These are phyloP conservation scores for Drosophila suboccidentalis DNA, from an alignment of 2,888 invertebrate genomes.

Conservation along the genomic window DNA sequence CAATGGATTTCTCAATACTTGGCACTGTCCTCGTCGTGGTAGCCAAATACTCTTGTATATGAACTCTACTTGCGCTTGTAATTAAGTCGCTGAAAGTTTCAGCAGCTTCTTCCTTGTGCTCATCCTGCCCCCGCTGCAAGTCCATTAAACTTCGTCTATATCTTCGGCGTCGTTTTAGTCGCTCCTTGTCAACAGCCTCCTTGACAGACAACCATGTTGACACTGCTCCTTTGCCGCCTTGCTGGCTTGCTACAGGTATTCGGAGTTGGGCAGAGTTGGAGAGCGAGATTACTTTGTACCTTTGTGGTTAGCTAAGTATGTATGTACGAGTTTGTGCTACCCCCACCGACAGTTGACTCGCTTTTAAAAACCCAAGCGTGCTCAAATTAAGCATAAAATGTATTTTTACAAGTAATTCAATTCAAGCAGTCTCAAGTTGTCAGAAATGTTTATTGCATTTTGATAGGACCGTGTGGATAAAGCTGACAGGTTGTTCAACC, in stretches of 20 bases:
- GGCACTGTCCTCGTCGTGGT: conserved; percentile 27
- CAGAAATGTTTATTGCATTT: conserved; percentile 36
- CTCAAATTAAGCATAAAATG: conserved; percentile 63
- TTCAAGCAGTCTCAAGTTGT: conserved; percentile 37
- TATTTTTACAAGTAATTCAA: conserved; percentile 65
- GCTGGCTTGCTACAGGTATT: conserved; percentile 59
- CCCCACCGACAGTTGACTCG: not conserved
- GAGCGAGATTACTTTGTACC: conserved; percentile 38
- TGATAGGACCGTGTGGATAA: conserved; percentile 31
- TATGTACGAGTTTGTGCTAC: not conserved
- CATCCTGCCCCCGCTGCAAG: conserved; percentile 46
- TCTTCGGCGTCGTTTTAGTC: conserved; percentile 52
- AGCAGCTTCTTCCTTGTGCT: conserved; percentile 39
- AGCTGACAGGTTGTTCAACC: conserved; percentile 45
- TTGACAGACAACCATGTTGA: conserved; percentile 57
- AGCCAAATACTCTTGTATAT: conserved; percentile 54
- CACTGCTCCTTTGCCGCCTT: conserved; percentile 49
- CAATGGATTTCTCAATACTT: conserved; percentile 43
- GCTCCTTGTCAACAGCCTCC: conserved; percentile 27
- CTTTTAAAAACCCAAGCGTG: conserved; percentile 20
- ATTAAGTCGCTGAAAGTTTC: conserved; percentile 83
- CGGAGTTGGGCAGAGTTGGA: conserved; percentile 37
- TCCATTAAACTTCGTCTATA: conserved; percentile 81
- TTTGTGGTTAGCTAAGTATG: conserved; percentile 32
- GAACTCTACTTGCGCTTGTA: conserved; percentile 70